phyloP scores from a whole-genome alignment of 1,140 invertebrate species.

The Drosophila setifemur region DNA sequence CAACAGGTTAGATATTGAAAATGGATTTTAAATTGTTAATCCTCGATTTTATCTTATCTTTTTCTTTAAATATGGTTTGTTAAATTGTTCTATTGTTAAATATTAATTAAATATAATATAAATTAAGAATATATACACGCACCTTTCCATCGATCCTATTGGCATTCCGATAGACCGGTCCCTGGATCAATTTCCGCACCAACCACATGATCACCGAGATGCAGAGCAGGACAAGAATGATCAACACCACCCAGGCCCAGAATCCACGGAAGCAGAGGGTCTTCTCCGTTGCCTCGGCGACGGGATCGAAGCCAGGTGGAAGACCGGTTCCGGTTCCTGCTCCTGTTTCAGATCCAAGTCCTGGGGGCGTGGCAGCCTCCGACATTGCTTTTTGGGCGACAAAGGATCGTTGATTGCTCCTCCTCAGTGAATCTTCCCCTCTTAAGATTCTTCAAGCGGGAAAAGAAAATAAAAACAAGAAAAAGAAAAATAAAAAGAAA shows the following conservation, averaged over 20 bases:
- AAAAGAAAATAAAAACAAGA: too few relatives aligned
- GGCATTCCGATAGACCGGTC: slow-evolving; percentile 64
- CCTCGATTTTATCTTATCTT: too few relatives aligned
- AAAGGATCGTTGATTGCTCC: not conserved
- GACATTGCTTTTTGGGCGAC: slow-evolving; percentile 60
- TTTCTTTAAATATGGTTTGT: too few relatives aligned
- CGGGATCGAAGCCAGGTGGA: slow-evolving; percentile 51
- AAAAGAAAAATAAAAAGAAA: too few relatives aligned
- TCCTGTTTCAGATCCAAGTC: not conserved
- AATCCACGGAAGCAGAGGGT: slow-evolving; percentile 70
- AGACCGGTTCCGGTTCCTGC: slow-evolving; percentile 6
- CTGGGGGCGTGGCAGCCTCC: slow-evolving; percentile 61
- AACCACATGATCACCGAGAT: slow-evolving; percentile 57
- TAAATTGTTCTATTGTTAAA: too few relatives aligned
- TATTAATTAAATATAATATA: too few relatives aligned
- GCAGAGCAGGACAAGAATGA: slow-evolving; percentile 42
- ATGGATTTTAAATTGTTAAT: too few relatives aligned
- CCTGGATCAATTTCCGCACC: slow-evolving; percentile 67
- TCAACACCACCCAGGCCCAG: slow-evolving; percentile 70
- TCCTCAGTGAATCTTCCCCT: not conserved
- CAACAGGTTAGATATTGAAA: too few relatives aligned
- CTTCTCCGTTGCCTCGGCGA: slow-evolving; percentile 59
- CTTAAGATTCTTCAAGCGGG: too few relatives aligned
- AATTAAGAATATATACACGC: too few relatives aligned
- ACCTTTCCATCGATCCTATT: slow-evolving; percentile 79